phyloP scores from a whole-genome alignment of 2,113 vertebrate species.

The Cyphomyrus plagiostoma region DNA sequence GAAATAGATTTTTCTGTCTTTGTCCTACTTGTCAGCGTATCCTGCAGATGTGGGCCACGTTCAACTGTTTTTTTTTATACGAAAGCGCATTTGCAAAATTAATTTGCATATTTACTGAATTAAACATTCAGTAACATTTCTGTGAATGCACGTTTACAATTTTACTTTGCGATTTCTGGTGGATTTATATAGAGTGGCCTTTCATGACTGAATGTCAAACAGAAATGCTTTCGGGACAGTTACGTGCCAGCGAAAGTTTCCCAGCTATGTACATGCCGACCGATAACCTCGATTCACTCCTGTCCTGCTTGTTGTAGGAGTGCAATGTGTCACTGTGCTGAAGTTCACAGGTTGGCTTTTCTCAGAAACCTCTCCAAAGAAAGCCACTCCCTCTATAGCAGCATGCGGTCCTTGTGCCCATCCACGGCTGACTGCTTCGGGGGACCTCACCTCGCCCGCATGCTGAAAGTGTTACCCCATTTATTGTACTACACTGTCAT shows the following conservation, averaged over 20 bases:
- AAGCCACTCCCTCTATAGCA: neutral
- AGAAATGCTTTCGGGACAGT: neutral
- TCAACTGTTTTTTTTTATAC: neutral
- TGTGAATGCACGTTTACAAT: neutral
- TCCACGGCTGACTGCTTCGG: neutral
- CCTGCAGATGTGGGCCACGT: neutral
- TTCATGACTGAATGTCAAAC: neutral
- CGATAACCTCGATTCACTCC: neutral
- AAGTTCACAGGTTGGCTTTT: neutral
- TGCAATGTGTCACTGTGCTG: neutral
- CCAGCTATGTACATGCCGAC: neutral
- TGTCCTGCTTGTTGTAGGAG: neutral
- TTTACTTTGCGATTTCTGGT: neutral
- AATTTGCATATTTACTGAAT: neutral
- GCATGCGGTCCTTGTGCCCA: neutral
- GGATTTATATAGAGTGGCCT: neutral
- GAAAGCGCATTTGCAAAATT: neutral
- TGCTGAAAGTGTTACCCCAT: neutral
- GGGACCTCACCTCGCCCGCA: neutral
- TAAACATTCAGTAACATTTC: neutral
- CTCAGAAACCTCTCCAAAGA: neutral
- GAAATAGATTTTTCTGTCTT: neutral
- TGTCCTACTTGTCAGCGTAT: neutral
- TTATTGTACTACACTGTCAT: neutral
- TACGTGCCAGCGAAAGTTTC: constrained; percentile 2